phyloP scores from a whole-genome alignment of 2,888 invertebrate genomes.

The Ctenicera cuprea region DNA sequence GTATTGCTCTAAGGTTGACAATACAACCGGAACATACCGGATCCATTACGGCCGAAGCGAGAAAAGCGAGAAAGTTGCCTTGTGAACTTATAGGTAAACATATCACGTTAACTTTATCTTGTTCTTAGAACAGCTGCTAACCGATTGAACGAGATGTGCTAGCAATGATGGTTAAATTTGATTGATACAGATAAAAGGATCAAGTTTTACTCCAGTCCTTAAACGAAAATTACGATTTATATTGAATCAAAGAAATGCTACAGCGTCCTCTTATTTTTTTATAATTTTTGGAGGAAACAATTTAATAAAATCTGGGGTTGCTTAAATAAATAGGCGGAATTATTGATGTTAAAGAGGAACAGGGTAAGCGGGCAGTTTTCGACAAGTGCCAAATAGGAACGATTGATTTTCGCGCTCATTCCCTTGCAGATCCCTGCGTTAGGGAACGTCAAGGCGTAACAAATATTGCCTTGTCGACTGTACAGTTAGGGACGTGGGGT shows the following conservation, averaged over 20 bases:
- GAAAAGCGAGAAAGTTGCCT: slow-evolving; percentile 59
- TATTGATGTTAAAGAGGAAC: slow-evolving; percentile 4
- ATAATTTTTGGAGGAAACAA: too few species aligned
- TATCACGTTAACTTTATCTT: slow-evolving; percentile 39
- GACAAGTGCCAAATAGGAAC: slow-evolving; percentile 13
- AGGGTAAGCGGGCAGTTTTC: slow-evolving; percentile 7
- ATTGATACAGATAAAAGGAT: slow-evolving; percentile 41
- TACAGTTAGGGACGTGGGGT: neutral
- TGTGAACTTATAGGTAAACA: slow-evolving; percentile 62
- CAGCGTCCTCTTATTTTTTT: too few species aligned
- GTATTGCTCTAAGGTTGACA: slow-evolving; percentile 50
- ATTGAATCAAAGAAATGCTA: neutral
- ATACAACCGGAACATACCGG: slow-evolving; percentile 53
- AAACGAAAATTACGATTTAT: slow-evolving; percentile 31
- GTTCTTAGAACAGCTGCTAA: slow-evolving; percentile 35
- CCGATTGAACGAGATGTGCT: slow-evolving; percentile 34
- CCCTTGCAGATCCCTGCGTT: slow-evolving; percentile 22
- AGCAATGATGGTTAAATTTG: slow-evolving; percentile 29
- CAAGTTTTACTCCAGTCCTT: neutral
- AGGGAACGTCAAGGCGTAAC: slow-evolving; percentile 26
- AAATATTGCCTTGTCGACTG: slow-evolving; percentile 32
- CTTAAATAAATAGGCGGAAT: slow-evolving; percentile 8
- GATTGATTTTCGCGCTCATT: slow-evolving; percentile 32
- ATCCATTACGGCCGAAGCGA: slow-evolving; percentile 52
- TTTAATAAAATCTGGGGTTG: too few species aligned